Percentiles rank a stretch among this genome's conserved stretches.
phyloP scores from a whole-genome alignment of 2,113 vertebrate genomes.

The Pterophyllum scalare region DNA sequence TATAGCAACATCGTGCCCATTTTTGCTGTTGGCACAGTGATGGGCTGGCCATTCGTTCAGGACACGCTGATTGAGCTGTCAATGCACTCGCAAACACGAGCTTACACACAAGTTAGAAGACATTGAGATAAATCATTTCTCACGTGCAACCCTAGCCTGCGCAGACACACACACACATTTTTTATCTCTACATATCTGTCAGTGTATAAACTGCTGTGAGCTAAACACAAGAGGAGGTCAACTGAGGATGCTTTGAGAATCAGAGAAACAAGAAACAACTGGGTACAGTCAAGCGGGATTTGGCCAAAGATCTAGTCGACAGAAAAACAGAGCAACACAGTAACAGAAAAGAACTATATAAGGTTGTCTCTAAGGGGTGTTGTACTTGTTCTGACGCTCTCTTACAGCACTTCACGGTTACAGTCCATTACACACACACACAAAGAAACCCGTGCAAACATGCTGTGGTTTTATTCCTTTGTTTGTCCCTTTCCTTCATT shows the following conservation, averaged over 20 bases:
- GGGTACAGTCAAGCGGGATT: constrained; percentile 1
- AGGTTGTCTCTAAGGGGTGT: constrained; percentile 41
- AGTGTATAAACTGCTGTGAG: constrained; percentile 50
- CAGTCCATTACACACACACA: constrained; percentile 44
- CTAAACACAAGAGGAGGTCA: constrained; percentile 58
- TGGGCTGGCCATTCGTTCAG: constrained; percentile 63
- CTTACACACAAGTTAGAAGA: constrained; percentile 28
- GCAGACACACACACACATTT: background rate
- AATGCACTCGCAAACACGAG: constrained; percentile 27
- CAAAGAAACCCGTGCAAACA: constrained; percentile 27
- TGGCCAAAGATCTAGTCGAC: constrained; percentile 22
- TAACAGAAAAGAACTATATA: constrained; percentile 6
- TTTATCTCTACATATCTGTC: constrained; percentile 43
- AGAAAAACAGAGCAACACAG: background rate
- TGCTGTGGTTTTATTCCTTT: constrained; percentile 19
- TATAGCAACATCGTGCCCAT: constrained; percentile 69
- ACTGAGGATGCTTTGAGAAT: constrained; percentile 55
- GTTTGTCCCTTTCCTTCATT: background rate
- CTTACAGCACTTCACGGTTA: constrained; percentile 32
- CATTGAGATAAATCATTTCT: constrained; percentile 53
- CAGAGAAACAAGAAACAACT: constrained; percentile 29
- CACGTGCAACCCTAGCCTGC: background rate
- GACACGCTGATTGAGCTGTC: constrained; percentile 76
- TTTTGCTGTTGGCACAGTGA: constrained; percentile 56
- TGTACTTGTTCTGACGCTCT: constrained; percentile 54